Evolutionary conservation across 2,113 vertebrate genomes (phyloP).

Genomic region (Centropus unirufus): DNA sequence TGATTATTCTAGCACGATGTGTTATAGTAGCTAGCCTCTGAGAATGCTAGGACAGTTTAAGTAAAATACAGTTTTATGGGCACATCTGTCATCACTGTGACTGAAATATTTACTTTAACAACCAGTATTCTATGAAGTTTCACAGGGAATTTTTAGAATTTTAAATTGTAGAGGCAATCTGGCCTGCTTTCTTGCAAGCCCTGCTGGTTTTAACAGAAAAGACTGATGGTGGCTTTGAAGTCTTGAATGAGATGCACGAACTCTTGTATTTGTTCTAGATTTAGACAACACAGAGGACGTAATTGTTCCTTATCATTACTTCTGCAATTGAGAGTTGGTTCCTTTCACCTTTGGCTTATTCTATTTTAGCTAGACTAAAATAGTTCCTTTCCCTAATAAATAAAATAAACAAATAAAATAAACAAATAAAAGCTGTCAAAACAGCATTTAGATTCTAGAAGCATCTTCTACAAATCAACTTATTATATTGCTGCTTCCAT

Average conservation of each 20-base stretch:
- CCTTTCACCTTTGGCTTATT: conserved; percentile 59
- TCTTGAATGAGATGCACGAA: conserved; percentile 77
- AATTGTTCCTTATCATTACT: conserved; percentile 57
- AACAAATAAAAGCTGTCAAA: conserved; percentile 63
- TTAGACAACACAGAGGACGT: conserved; percentile 26
- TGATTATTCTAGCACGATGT: not conserved
- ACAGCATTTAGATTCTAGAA: conserved; percentile 47
- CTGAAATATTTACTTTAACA: conserved; percentile 78
- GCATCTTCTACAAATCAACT: conserved; percentile 39
- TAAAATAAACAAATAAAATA: no score
- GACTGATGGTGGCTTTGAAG: conserved; percentile 78
- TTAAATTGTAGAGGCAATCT: conserved; percentile 80
- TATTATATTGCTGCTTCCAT: conserved; percentile 23
- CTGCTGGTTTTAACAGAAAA: conserved; percentile 72
- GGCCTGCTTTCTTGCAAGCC: conserved; percentile 77
- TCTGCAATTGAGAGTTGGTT: conserved; percentile 48
- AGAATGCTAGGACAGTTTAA: not conserved
- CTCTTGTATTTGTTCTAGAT: conserved; percentile 60
- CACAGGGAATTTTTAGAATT: conserved; percentile 78
- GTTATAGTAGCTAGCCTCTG: not conserved
- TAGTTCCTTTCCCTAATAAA: not conserved
- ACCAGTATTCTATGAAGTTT: conserved; percentile 78
- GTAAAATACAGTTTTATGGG: not conserved
- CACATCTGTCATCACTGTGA: conserved; percentile 47
- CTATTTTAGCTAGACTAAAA: not conserved